Conservation (phyloP, 1,140 invertebrate species). For the Eupristina koningsbergeri region DNA sequence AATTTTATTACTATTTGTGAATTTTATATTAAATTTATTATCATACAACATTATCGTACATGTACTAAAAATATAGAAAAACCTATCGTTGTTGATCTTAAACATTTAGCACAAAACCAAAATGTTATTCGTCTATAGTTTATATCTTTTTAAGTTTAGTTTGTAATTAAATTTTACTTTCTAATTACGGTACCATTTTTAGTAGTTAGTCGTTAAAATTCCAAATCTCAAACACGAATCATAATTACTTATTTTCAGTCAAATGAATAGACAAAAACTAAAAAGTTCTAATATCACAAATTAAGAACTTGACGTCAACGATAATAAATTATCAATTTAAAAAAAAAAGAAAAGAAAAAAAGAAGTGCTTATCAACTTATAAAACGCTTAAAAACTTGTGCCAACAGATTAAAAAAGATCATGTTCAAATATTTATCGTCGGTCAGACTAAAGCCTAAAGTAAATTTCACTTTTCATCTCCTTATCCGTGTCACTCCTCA, state of each 20-base stretch:
- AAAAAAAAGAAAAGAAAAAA: neutral
- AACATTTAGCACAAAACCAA: neutral
- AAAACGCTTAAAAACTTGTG: neutral
- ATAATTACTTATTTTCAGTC: neutral
- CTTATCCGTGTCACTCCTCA: conserved; percentile 4
- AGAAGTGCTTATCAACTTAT: neutral
- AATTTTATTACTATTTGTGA: neutral
- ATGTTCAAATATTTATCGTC: neutral
- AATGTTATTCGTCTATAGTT: neutral
- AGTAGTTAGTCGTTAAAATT: neutral
- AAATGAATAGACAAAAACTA: neutral
- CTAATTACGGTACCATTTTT: neutral
- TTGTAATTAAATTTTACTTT: neutral
- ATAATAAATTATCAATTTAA: neutral
- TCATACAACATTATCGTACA: neutral
- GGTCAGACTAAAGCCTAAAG: neutral
- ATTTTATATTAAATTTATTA: neutral
- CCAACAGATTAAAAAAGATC: neutral
- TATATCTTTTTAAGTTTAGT: neutral
- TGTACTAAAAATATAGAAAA: neutral
- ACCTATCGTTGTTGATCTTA: neutral
- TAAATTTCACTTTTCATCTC: conserved; percentile 25
- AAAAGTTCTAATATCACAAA: neutral
- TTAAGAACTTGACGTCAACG: neutral
- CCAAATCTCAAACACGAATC: neutral